Base-by-base conservation (phyloP, 1,140 invertebrate genomes). In the Dreissena rostriformis region DNA sequence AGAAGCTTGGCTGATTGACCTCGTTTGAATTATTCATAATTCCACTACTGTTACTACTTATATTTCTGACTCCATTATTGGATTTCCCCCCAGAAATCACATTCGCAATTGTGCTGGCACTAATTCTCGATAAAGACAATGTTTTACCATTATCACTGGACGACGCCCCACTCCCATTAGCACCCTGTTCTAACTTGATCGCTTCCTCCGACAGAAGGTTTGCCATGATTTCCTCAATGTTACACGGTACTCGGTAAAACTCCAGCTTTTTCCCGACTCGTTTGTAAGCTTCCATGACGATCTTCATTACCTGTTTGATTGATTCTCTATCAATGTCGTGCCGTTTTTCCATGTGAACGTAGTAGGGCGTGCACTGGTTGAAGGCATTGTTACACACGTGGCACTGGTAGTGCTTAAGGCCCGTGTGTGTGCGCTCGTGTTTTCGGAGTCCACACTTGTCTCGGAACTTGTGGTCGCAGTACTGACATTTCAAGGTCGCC, bases 361-460 rank as follows among this genome's bases (percentile, higher is more conserved):
- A 82, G 52, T 65, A 82, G 52, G 80, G 80, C 29, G 80, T 75
- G 68, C 74, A 74, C 39, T 86, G 84, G 66, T 67, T 86, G 39
- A 87, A 87, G 10, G 57, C 55, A 24, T 85, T 78, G 17, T 68
- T 57, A 82, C 86, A 83, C 24, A 88, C 77, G 28, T 83, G 75
- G 79, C 93, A 93, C 12, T 88, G 86, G 76, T 91, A 94, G 10
- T 93, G 92, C 84, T 93, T 93, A 52, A 90, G 90, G 22, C 92
- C 93, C 17, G 93, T 94, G 74, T 93, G 93, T 10, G 86, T 82
- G 11, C 82, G 52, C 29, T 82, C 75, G 70, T 90, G 89, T 39
- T 77, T 66, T 22, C 86, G 72, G 15, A 89, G 24, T 14, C 80
- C 80, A 29, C 70, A 55, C 52, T 55, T 82, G 39, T 82, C 80